Conservation (phyloP, 1,140 invertebrate species). For the Trigoniulus corallinus region DNA sequence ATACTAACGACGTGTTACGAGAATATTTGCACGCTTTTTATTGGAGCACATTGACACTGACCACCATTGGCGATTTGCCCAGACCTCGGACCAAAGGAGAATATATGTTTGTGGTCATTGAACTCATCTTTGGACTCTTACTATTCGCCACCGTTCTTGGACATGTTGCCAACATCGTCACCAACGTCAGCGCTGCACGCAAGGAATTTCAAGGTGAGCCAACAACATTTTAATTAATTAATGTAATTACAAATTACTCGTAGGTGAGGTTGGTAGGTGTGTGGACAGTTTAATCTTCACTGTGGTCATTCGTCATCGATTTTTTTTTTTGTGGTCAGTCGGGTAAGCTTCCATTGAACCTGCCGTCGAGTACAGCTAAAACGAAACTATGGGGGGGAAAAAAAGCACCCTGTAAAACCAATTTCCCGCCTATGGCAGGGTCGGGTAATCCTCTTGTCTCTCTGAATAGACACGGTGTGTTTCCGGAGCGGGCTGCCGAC, state of each 20-base stretch:
- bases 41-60: slow-evolving; percentile 90
- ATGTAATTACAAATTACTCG: background rate
- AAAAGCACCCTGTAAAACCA: too few species aligned
- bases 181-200: slow-evolving; percentile 77
- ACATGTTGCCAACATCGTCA: slow-evolving; percentile 89
- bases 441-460: too few species aligned
- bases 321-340: too few species aligned
- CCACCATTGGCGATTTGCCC: slow-evolving; percentile 56
- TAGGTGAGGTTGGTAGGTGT: background rate
- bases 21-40: slow-evolving; percentile 95
- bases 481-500: too few species aligned
- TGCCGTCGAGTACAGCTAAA: too few species aligned
- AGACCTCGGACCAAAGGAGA: slow-evolving; percentile 67
- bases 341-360: too few species aligned
- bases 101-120: slow-evolving; percentile 76
- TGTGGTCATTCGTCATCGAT: too few species aligned
- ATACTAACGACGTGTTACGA: slow-evolving; percentile 71
- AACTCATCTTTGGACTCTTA: slow-evolving; percentile 74
- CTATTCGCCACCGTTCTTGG: slow-evolving; percentile 82
- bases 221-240: background rate
- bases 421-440: too few species aligned
- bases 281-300: background rate
- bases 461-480: too few species aligned
- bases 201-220: slow-evolving; percentile 89
- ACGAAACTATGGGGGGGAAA: too few species aligned